Percentiles rank a stretch among this genome's conserved stretches.
phyloP scores from a whole-genome alignment of 2,113 vertebrate species.

The Ranitomeya imitator region DNA sequence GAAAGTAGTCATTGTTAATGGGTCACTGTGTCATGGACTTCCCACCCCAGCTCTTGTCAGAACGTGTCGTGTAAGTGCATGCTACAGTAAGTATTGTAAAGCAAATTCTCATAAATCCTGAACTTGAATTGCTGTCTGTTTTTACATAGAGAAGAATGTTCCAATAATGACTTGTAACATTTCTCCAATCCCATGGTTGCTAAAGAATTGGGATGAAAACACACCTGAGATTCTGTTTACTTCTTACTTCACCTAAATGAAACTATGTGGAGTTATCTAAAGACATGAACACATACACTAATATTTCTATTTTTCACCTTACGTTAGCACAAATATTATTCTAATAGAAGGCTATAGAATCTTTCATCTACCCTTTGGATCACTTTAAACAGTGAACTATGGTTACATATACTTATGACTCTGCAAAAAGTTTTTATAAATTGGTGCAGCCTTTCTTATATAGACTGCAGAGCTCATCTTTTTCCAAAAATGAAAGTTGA shows the following conservation, averaged over 20 bases:
- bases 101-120: background rate
- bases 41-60: constrained; percentile 73
- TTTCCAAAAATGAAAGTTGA: too few species aligned
- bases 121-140: background rate
- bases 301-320: too few species aligned
- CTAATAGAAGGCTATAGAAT: too few species aligned
- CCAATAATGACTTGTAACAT: background rate
- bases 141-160: background rate
- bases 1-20: constrained; percentile 71
- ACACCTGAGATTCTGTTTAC: background rate
- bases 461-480: too few species aligned
- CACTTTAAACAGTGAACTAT: too few species aligned
- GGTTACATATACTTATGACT: too few species aligned
- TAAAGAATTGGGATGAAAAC: background rate
- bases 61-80: constrained; percentile 80
- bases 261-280: background rate
- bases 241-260: too few species aligned
- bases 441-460: too few species aligned
- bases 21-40: constrained; percentile 69
- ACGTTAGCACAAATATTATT: too few species aligned
- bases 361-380: too few species aligned
- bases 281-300: background rate
- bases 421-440: too few species aligned
- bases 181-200: background rate
- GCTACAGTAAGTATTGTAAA: constrained; percentile 78